Evolutionary conservation across 2,888 invertebrate genomes (phyloP).

Genomic region (Bellardia bayeri): DNA sequence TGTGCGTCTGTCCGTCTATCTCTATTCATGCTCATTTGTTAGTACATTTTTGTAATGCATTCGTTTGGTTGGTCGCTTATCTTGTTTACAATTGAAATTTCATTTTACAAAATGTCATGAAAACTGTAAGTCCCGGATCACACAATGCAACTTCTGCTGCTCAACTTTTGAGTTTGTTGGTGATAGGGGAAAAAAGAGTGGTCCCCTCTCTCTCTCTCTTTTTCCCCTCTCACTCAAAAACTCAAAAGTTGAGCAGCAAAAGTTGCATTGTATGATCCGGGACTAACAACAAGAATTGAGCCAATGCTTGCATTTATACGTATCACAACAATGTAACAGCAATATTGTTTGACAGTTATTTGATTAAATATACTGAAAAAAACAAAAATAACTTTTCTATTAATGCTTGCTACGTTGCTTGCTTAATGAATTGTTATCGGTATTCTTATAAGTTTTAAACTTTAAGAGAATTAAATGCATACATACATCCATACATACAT

Average conservation of each 20-base stretch:
- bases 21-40: constrained; percentile 11
- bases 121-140: too few species aligned
- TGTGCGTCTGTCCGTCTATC: constrained; percentile 6
- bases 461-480: background rate
- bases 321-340: constrained; percentile 23
- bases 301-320: constrained; percentile 14
- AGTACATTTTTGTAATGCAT: background rate
- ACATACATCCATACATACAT: background rate
- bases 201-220: too few species aligned
- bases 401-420: background rate
- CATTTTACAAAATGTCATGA: constrained; percentile 18
- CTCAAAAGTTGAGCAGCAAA: too few species aligned
- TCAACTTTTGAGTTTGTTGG: too few species aligned
- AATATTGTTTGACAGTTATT: constrained; percentile 18
- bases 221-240: too few species aligned
- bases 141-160: too few species aligned
- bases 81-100: constrained; percentile 42
- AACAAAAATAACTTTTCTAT: background rate
- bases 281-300: constrained; percentile 17
- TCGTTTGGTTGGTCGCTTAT: constrained; percentile 44
- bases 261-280: too few species aligned
- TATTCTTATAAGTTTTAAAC: background rate
- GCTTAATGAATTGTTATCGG: too few species aligned
- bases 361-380: background rate
- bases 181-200: too few species aligned